phyloP scores from a whole-genome alignment of 2,888 invertebrate genomes.

The Drosophila diplacantha region DNA sequence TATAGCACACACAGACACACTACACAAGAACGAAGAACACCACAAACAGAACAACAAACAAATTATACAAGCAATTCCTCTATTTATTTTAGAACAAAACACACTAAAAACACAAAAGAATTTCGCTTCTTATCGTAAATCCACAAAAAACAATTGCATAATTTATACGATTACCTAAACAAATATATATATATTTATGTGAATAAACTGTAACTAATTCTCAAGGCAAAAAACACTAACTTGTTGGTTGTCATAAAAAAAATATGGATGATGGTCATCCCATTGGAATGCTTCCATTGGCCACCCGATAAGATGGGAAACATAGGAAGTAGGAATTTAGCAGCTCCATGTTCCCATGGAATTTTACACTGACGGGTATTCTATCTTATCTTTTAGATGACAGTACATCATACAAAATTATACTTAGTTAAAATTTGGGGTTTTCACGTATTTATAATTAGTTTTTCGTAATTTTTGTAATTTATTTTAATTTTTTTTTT shows the following conservation, averaged over 20 bases:
- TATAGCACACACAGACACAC: conserved; percentile 7
- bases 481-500: background rate
- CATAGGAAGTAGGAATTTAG: background rate
- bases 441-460: background rate
- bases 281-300: conserved; percentile 12
- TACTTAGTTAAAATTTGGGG: background rate
- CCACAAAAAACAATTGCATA: conserved; percentile 50
- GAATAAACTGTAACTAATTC: conserved; percentile 73
- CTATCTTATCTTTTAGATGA: conserved; percentile 16
- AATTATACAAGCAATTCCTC: conserved; percentile 55
- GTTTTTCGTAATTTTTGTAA: background rate
- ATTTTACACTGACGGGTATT: conserved; percentile 1
- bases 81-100: conserved; percentile 63
- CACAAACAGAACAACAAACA: conserved; percentile 38
- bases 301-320: conserved; percentile 11
- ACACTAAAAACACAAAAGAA: conserved; percentile 46
- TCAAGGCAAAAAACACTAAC: conserved; percentile 60
- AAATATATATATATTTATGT: conserved; percentile 65
- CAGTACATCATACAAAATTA: background rate
- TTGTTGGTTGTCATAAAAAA: conserved; percentile 11
- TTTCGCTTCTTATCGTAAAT: conserved; percentile 61
- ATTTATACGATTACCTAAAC: conserved; percentile 44
- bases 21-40: conserved; percentile 23
- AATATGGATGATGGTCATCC: conserved; percentile 11
- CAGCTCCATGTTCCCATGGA: conserved; percentile 7